phyloP scores from a whole-genome alignment of 2,113 vertebrate genomes.

The Prionailurus bengalensis region DNA sequence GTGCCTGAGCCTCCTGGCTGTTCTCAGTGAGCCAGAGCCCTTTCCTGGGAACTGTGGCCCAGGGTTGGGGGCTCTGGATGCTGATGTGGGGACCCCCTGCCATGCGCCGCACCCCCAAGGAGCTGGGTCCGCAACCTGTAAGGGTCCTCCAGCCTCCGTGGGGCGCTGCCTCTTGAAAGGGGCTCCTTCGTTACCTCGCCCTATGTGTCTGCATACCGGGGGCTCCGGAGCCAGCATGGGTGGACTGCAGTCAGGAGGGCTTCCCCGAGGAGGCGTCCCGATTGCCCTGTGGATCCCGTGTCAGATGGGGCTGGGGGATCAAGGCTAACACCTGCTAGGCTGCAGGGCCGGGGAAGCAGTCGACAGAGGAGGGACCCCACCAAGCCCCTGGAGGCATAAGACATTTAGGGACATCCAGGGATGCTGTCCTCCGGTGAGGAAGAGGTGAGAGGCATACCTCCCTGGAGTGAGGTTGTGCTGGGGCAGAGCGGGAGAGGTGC shows the following conservation, averaged over 20 bases:
- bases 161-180: not conserved
- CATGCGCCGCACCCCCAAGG: not conserved
- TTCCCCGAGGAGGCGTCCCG: not conserved
- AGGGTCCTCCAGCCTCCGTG: not conserved
- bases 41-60: not conserved
- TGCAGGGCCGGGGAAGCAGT: not conserved
- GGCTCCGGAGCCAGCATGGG: not conserved
- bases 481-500: not conserved
- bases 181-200: not conserved
- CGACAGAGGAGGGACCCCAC: not conserved
- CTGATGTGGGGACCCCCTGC: not conserved
- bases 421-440: not conserved
- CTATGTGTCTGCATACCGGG: not conserved
- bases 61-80: not conserved
- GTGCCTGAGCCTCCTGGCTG: not conserved
- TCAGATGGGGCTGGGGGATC: not conserved
- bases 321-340: not conserved
- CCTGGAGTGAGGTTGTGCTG: not conserved
- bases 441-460: too few species aligned
- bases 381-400: too few species aligned
- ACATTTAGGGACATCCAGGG: rapidly evolving
- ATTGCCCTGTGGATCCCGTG: not conserved
- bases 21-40: not conserved
- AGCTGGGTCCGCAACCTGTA: not conserved
- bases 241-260: not conserved